Evolutionary conservation across 1,140 invertebrate genomes (phyloP), one percentile per base, ranked within the genome.

Genomic region (Lasioglossum albipes): DNA sequence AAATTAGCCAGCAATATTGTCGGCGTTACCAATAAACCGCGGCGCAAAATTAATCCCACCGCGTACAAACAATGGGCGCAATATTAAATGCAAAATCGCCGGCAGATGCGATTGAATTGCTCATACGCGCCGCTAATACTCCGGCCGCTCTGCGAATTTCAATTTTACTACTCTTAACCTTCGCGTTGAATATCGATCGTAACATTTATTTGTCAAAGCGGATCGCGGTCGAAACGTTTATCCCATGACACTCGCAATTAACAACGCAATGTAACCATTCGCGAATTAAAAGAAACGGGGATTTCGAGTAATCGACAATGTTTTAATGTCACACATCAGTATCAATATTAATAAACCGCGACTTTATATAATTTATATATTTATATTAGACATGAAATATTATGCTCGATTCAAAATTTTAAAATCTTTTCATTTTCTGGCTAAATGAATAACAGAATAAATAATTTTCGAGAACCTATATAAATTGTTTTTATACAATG

Each of bases 11-110:
- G 72, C 85, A 79, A 86, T 83, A 74, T 54, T 76, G 65, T 54
- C 80, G 68, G 74, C 65, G 67, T 83, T 72, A 74, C 65, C 80
- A 42, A 54, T 69, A 78, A 62, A 85, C 84, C 81, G 67, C 84
- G 64, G 59, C 71, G 76, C 73, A 85, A 83, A 85, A 86, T 86
- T 86, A 86, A 86, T 83, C 72, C 84, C 67, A 42, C 59, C 73
- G 67, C 59, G 82, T 83, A 75, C 69, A 78, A 75, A 75, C 76
- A 86, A 83, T 69, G 68, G 49, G 57, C 64, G 65, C 68, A 65
- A 79, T 86, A 68, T 82, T 82, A 80, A 65, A 71, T 75, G 69
- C 54, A 70, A 67, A 86, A 86, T 86, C 81, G 65, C 57, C 41
- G 22, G 20, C 20, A 78, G 74, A 83, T 76, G 27, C 69, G 72